Percentiles rank a stretch among this genome's conserved stretches.
phyloP scores from a whole-genome alignment of 1,140 invertebrate species.

The Sesamia nonagrioides region DNA sequence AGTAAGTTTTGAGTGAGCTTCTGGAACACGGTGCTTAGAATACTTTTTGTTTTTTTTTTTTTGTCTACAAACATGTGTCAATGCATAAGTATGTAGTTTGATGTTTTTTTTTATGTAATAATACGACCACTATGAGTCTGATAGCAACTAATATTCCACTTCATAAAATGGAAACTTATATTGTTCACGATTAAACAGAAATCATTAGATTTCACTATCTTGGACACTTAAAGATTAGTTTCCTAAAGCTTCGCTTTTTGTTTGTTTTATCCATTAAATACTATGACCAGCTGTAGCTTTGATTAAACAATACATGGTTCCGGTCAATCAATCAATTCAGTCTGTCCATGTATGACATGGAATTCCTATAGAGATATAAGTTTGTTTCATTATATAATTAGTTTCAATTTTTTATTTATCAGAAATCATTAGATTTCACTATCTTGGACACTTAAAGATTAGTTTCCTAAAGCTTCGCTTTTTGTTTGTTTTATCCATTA shows the following conservation, averaged over 20 bases:
- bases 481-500: too few relatives aligned
- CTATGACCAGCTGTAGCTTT: not conserved
- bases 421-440: too few relatives aligned
- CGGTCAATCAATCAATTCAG: constrained; percentile 8
- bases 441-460: too few relatives aligned
- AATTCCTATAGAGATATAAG: too few relatives aligned
- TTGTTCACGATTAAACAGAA: constrained; percentile 17
- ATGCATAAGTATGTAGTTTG: not conserved
- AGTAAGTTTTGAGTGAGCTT: too few relatives aligned
- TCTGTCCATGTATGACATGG: not conserved
- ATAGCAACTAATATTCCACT: constrained; percentile 7
- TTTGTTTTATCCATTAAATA: not conserved
- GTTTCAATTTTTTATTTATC: too few relatives aligned
- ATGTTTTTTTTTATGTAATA: not conserved
- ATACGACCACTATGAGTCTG: not conserved
- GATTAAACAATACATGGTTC: not conserved
- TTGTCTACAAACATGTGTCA: not conserved
- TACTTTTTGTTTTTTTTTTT: not conserved
- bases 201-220: too few relatives aligned
- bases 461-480: too few relatives aligned
- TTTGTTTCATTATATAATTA: too few relatives aligned
- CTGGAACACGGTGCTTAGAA: too few relatives aligned
- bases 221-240: too few relatives aligned
- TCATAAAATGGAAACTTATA: not conserved
- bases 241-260: too few relatives aligned